These are phyloP conservation scores for Poliocrania exsul DNA, from an alignment of 2,797 vertebrate species.

Conservation along the genomic window DNA sequence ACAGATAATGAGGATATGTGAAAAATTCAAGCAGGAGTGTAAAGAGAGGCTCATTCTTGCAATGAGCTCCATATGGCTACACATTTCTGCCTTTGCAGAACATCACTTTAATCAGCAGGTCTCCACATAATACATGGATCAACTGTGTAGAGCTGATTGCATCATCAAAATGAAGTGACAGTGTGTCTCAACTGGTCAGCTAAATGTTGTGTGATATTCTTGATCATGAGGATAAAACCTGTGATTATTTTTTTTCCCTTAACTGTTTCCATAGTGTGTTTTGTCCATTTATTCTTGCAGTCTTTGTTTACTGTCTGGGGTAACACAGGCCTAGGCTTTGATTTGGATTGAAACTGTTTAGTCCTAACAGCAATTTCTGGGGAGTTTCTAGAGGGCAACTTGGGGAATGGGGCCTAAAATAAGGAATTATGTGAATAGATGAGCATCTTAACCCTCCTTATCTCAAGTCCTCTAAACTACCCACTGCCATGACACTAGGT, in stretches of 20 bases:
- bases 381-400: background rate
- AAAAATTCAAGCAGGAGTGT: conserved; percentile 54
- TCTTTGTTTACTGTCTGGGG: background rate
- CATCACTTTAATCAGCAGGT: conserved; percentile 45
- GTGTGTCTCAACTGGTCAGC: background rate
- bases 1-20: conserved; percentile 53
- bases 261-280: background rate
- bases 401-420: background rate
- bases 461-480: background rate
- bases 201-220: background rate
- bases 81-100: conserved; percentile 45
- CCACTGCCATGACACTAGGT: background rate
- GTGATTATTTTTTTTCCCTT: conserved; percentile 1
- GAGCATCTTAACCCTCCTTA: background rate
- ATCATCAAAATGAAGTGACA: conserved; percentile 24
- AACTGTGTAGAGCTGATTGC: background rate
- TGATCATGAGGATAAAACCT: background rate
- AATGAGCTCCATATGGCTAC: conserved; percentile 64
- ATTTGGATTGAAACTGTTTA: background rate
- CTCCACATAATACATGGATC: background rate
- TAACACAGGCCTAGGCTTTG: background rate
- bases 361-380: background rate
- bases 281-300: background rate
- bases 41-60: conserved; percentile 39
- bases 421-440: background rate